Conservation (phyloP, 1,140 invertebrate species). For the Diploscapter pachys region DNA sequence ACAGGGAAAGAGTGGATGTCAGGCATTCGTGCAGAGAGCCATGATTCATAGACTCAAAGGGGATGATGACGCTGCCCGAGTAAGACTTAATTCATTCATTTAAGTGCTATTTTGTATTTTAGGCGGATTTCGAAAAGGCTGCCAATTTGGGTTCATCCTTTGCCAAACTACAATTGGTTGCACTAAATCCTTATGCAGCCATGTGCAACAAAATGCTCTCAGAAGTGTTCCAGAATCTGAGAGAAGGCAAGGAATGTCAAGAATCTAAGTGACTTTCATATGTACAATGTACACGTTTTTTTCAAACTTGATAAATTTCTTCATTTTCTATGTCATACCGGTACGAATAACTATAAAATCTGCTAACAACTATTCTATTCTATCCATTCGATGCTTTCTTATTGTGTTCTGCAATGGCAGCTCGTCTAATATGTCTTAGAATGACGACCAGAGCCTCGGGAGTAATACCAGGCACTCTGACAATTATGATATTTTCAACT, state of each 20-base stretch:
- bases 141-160: conserved; percentile 74
- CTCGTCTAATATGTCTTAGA: conserved; percentile 37
- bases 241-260: conserved; percentile 9
- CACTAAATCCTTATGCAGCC: conserved; percentile 70
- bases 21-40: conserved; percentile 77
- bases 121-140: conserved; percentile 71
- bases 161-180: conserved; percentile 70
- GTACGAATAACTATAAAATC: not conserved
- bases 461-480: conserved; percentile 44
- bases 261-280: conserved; percentile 2
- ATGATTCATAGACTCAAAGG: conserved; percentile 69
- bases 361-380: not conserved
- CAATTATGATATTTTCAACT: conserved; percentile 7
- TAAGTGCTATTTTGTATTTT: conserved; percentile 34
- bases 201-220: conserved; percentile 86
- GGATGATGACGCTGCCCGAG: conserved; percentile 67
- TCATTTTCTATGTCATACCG: not conserved
- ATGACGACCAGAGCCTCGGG: conserved; percentile 45
- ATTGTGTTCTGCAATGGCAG: not conserved
- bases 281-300: not conserved
- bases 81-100: conserved; percentile 25
- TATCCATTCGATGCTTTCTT: not conserved
- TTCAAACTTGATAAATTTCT: not conserved
- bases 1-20: conserved; percentile 67
- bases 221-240: conserved; percentile 63